Evolutionary conservation across 1,140 invertebrate genomes (phyloP).

Genomic region (Nasonia vitripennis): DNA sequence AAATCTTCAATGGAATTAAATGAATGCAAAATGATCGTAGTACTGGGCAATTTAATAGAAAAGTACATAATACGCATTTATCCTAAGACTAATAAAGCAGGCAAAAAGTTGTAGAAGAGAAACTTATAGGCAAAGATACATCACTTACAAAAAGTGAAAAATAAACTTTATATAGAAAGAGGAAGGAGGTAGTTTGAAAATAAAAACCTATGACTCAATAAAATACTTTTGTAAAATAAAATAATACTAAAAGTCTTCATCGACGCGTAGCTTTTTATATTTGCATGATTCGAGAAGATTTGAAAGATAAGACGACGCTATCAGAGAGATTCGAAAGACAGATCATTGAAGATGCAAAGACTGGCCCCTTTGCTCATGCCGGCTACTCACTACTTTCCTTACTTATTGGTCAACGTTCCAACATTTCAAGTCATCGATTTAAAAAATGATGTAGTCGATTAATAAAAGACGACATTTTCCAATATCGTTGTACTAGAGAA

Average conservation of each 20-base stretch:
- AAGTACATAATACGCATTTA: constrained; percentile 46
- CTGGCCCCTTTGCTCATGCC: constrained; percentile 75
- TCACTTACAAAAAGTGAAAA: constrained; percentile 46
- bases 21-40: constrained; percentile 1
- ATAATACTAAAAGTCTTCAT: constrained; percentile 55
- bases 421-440: constrained; percentile 19
- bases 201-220: constrained; percentile 43
- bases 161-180: constrained; percentile 38
- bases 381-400: constrained; percentile 60
- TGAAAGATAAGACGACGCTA: constrained; percentile 19
- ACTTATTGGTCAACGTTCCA: constrained; percentile 35
- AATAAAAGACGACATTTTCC: neutral
- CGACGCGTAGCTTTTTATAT: constrained; percentile 13
- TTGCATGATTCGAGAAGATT: constrained; percentile 15
- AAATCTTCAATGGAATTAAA: constrained; percentile 6
- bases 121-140: constrained; percentile 13
- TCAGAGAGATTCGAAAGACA: constrained; percentile 71
- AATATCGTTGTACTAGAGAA: neutral
- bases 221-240: constrained; percentile 53
- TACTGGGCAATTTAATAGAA: constrained; percentile 35
- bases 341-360: constrained; percentile 71
- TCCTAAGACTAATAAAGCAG: constrained; percentile 24
- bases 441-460: neutral
- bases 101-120: constrained; percentile 6
- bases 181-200: constrained; percentile 48